Evolutionary conservation across 1,140 invertebrate species (phyloP).

Genomic region (Bombus haemorrhoidalis): DNA sequence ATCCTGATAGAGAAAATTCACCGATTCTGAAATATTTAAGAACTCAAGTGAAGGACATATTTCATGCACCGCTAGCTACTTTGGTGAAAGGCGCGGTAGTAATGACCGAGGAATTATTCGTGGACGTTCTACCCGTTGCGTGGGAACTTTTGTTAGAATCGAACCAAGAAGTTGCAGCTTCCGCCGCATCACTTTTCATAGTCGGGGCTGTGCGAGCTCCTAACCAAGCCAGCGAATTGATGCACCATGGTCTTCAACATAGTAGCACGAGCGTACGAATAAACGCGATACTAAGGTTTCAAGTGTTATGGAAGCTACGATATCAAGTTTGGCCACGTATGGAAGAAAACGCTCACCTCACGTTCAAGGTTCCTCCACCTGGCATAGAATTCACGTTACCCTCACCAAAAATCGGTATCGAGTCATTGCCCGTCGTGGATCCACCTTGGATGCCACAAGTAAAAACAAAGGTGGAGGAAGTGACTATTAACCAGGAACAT

Average conservation of each 20-base stretch:
- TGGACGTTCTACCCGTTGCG: conserved; percentile 93
- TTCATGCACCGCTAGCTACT: conserved; percentile 94
- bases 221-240: conserved; percentile 92
- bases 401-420: conserved; percentile 98
- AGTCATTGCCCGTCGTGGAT: conserved; percentile 96
- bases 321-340: conserved; percentile 99
- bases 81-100: conserved; percentile 96
- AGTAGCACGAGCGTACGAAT: conserved; percentile 90
- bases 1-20: conserved; percentile 85
- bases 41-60: conserved; percentile 92
- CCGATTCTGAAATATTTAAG: conserved; percentile 94
- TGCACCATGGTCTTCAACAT: conserved; percentile 93
- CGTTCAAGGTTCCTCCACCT: conserved; percentile 98
- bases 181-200: conserved; percentile 95
- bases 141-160: conserved; percentile 96
- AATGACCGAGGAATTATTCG: conserved; percentile 93
- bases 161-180: conserved; percentile 89
- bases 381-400: conserved; percentile 99
- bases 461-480: conserved; percentile 99
- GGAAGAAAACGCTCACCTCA: conserved; percentile 97
- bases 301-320: conserved; percentile 97
- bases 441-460: conserved; percentile 99
- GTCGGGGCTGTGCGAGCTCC: conserved; percentile 95
- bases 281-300: conserved; percentile 93
- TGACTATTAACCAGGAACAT: conserved; percentile 98